Evolutionary conservation across 2,113 vertebrate genomes (phyloP), one percentile per base, ranked within the genome.

Genomic region (Pluvialis apricaria): DNA sequence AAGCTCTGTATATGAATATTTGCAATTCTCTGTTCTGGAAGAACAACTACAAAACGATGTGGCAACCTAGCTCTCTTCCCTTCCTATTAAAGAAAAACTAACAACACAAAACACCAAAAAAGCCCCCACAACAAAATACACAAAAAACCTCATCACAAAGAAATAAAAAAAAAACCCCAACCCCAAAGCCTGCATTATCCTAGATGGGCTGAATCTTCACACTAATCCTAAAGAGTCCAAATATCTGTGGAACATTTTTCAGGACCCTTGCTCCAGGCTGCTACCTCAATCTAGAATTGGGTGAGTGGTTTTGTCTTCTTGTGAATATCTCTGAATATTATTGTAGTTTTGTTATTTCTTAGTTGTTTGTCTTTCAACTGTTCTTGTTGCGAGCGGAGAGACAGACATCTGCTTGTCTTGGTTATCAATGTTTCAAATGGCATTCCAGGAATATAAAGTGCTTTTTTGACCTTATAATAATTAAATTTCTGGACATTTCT

Each of bases 221-320:
- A 18, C 15, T 91, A 25, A 73, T 95, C 57, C 55, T 76, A 38
- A 85, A 62, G 66, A 86, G 13, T 81, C 26, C 18, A 84, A 81
- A 72, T 77, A 84, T 66, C 69, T 25, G 18, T 72, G 58, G 70
- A 54, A 38, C 83, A 29, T 60, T 95, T 96, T 93, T 82, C 76
- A 93, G 51, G 92, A 78, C 89, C 36, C 82, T 94, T 89, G 49
- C 38, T 85, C 45, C 64, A 92, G 49, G 32, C 55, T 95, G 75
- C 78, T 81, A 85, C 72, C 52, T 94, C 71, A 92, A 9, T 91
- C 82, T 95, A 88, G 84, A 81, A 83, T 55, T 87, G 87, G 75
- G 82, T 40, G 51, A 11, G 12, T 81, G 84, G 95, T 40, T 87
- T 76, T 93, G 44, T 44, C 80, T 69, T 90, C 80, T 75, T 90